Base-by-base conservation (phyloP, 1,140 invertebrate genomes). In the Diachasma alloeum region DNA sequence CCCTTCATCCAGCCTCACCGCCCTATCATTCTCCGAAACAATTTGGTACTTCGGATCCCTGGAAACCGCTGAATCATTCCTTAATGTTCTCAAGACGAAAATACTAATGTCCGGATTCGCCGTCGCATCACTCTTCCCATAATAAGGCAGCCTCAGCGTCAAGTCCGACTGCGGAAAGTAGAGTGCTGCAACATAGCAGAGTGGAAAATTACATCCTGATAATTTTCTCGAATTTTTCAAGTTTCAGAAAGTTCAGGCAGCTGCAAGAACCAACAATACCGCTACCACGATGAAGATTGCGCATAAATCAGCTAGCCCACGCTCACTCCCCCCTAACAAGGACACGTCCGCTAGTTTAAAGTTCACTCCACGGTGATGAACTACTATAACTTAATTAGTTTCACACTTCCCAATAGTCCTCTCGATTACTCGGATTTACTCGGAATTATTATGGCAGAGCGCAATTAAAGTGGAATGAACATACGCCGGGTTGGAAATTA, bases 151-250 rank as follows among this genome's bases (percentile, higher is more conserved):
- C 44, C 82, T 82, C 15, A 88, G 48, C 9, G 78, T 81, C 56
- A 89, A 59, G 67, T 89, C 81, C 8, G 88, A 89, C 72, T 89
- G 88, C 26, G 88, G 85, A 78, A 88, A 89, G 72, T 90, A 90
- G 4, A 90, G 59, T 36, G 80, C 88, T 90, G 84, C 48, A 82
- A 79, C 1, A 67, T 56, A 22, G 0, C 0, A 19, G 15, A 63
- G 8, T 63, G 8, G 22, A 63, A 17, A 53, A 15, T 53, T 53
- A 53, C 6, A 19, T 6, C 48, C 48, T 15, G 48, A 53, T 53
- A 17, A 17, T 53, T 53, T 19, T 19, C 48, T 48, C n/a, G 2
- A 53, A 4, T 53, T 53, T 53, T 17, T 53, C 2, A 46, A 53
- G 48, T 53, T 53, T 17, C 15, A 15, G 9, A 4, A 19, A 22